Evolutionary conservation across 2,113 vertebrate species (phyloP).

Genomic region (Pelecanoides urinatrix): DNA sequence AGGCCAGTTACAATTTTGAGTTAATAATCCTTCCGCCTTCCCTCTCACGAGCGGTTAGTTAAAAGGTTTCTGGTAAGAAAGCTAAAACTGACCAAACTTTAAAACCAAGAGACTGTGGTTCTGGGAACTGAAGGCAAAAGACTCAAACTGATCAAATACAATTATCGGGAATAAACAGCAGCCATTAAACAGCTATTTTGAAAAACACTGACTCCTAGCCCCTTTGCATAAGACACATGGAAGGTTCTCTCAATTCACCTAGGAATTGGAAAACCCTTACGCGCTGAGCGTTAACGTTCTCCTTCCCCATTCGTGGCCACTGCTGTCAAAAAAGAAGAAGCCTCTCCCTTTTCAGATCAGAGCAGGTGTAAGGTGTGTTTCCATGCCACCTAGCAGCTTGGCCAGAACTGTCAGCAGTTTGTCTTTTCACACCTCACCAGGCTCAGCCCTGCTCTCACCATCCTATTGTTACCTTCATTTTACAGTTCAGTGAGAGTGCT

Average conservation of each 20-base stretch:
- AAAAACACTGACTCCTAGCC: neutral
- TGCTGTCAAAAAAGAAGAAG: neutral
- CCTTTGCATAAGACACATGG: fast-evolving
- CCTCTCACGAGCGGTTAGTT: neutral
- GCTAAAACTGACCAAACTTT: neutral
- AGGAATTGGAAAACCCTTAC: neutral
- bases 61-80: neutral
- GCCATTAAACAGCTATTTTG: neutral
- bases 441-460: neutral
- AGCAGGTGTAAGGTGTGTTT: neutral
- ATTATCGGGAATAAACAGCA: neutral
- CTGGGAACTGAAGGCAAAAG: neutral
- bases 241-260: neutral
- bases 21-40: neutral
- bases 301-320: neutral
- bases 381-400: neutral
- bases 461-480: slow-evolving; percentile 58
- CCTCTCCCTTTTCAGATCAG: neutral
- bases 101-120: neutral
- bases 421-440: neutral
- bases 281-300: fast-evolving
- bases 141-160: neutral
- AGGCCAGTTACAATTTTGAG: neutral
- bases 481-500: slow-evolving; percentile 68
- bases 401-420: neutral